Evolutionary conservation across 1,140 invertebrate species (phyloP).

Genomic region (Zelostemma sp.): DNA sequence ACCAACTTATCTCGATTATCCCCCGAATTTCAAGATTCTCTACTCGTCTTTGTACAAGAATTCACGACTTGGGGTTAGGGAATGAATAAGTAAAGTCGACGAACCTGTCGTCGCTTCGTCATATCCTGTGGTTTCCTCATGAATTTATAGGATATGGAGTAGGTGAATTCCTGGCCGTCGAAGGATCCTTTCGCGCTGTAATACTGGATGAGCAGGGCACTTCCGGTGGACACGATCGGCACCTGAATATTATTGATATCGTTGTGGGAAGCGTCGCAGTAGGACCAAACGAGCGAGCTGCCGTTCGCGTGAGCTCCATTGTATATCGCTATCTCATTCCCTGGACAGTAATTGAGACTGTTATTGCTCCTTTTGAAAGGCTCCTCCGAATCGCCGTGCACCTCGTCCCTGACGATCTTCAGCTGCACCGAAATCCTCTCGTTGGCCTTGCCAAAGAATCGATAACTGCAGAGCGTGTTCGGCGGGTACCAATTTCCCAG

Average conservation of each 20-base stretch:
- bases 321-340: conserved; percentile 62
- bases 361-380: conserved; percentile 37
- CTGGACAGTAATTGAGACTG: conserved; percentile 52
- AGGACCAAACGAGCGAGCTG: conserved; percentile 59
- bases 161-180: conserved; percentile 61
- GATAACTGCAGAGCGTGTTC: conserved; percentile 57
- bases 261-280: conserved; percentile 56
- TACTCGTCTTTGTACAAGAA: no score
- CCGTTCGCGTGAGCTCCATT: conserved; percentile 55
- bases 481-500: conserved; percentile 58
- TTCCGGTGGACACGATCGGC: conserved; percentile 55
- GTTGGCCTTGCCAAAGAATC: conserved; percentile 50
- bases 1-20: no score
- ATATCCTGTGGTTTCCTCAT: conserved; percentile 46
- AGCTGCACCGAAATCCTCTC: conserved; percentile 56
- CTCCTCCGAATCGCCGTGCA: conserved; percentile 27
- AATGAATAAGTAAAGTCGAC: no score
- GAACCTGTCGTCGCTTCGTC: conserved; percentile 40
- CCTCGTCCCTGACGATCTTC: conserved; percentile 55
- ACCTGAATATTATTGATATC: conserved; percentile 64
- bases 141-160: conserved; percentile 59
- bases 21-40: no score
- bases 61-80: no score
- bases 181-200: conserved; percentile 60
- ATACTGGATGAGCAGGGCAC: conserved; percentile 57